These are phyloP conservation scores for Drosophila testacea DNA, from an alignment of 2,888 invertebrate species.

Conservation along the genomic window DNA sequence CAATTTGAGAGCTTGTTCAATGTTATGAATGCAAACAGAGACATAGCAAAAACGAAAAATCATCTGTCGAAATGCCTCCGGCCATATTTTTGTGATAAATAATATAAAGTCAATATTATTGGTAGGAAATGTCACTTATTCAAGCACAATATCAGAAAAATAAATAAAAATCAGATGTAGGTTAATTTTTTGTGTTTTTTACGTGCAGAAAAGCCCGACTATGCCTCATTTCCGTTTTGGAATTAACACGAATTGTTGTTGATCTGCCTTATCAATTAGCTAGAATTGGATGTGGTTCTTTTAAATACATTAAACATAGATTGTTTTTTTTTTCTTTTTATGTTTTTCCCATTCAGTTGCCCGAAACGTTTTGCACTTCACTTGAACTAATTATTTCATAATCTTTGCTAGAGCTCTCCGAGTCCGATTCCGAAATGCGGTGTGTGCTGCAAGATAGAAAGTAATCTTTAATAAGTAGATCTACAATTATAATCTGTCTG, in stretches of 20 bases:
- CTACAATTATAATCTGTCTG: neutral
- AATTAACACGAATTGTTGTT: conserved; percentile 47
- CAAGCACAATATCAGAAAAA: conserved; percentile 55
- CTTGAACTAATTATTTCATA: conserved; percentile 94
- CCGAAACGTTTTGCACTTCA: conserved; percentile 86
- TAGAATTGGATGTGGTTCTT: conserved; percentile 48
- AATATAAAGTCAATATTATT: conserved; percentile 11
- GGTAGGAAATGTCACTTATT: conserved; percentile 51
- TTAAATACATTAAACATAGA: conserved; percentile 53
- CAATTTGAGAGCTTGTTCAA: conserved; percentile 35
- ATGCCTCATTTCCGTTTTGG: conserved; percentile 33
- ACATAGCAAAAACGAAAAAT: conserved; percentile 17
- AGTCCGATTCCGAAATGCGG: conserved; percentile 91
- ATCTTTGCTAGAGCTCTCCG: conserved; percentile 93
- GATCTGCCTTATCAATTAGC: conserved; percentile 55
- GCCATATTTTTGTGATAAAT: conserved; percentile 15
- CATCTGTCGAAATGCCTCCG: conserved; percentile 32
- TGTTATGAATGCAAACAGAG: conserved; percentile 18
- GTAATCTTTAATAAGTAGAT: conserved; percentile 3
- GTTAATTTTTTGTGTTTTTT: conserved; percentile 18
- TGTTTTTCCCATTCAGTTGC: conserved; percentile 66
- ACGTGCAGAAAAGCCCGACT: conserved; percentile 49
- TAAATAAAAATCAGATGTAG: conserved; percentile 18
- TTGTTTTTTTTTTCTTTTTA: conserved; percentile 5
- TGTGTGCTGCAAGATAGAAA: conserved; percentile 71